A percentile compares a stretch with the other conserved stretches of the same genome.
Evolutionary conservation across 2,113 vertebrate genomes (phyloP).

Genomic region (Megaceryle torquata): DNA sequence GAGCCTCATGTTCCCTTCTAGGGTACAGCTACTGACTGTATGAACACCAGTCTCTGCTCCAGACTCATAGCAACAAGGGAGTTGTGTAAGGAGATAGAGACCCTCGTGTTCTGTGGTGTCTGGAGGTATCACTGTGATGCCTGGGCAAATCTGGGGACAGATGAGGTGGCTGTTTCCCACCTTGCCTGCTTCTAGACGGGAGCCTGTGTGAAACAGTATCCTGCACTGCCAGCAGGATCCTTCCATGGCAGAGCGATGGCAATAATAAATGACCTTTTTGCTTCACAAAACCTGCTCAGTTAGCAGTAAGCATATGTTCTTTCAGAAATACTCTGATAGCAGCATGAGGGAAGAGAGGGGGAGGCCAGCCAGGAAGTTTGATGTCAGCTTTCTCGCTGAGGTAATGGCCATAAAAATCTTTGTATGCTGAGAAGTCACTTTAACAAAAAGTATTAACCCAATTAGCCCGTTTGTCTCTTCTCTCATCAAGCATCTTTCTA

Average conservation of each 20-base stretch:
- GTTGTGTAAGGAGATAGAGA: too few species aligned
- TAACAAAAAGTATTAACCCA: not conserved
- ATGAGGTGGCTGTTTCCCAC: not conserved
- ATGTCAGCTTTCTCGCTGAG: slow-evolving; percentile 42
- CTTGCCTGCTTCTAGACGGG: not conserved
- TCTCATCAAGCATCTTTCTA: not conserved
- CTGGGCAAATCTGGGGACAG: not conserved
- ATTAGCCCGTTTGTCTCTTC: slow-evolving; percentile 26
- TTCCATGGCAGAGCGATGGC: rapidly evolving
- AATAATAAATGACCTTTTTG: not conserved
- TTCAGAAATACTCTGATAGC: not conserved
- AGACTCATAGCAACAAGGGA: not conserved
- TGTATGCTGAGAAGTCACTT: not conserved
- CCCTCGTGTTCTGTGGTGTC: not conserved
- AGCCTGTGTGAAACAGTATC: not conserved
- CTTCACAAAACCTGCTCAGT: not conserved
- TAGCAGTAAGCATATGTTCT: not conserved
- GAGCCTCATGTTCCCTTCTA: not conserved
- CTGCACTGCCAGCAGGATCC: too few species aligned
- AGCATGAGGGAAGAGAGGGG: not conserved
- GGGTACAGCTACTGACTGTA: not conserved
- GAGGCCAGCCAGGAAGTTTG: slow-evolving; percentile 6
- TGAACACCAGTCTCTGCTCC: rapidly evolving
- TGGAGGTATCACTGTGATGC: not conserved
- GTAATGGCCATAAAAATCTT: slow-evolving; percentile 29